Percentiles rank a stretch among this genome's conserved stretches.
phyloP scores from a whole-genome alignment of 1,140 invertebrate species.

The Calliphora vicina region DNA sequence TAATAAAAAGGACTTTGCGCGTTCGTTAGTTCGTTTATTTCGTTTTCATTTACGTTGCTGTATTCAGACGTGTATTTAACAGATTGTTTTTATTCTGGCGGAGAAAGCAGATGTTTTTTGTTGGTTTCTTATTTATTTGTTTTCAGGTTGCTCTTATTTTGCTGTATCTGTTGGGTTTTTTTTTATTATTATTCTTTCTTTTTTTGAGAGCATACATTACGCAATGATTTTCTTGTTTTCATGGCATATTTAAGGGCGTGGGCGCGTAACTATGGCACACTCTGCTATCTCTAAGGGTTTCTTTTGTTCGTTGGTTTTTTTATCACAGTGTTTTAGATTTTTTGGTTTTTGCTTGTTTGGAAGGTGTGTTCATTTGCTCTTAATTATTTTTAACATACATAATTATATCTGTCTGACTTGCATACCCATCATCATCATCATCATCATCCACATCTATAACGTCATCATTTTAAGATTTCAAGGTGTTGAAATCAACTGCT shows the following conservation, averaged over 20 bases:
- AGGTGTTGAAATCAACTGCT: slow-evolving; percentile 7
- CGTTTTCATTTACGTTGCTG: neutral
- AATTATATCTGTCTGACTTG: neutral
- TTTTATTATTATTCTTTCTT: neutral
- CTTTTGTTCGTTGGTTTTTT: neutral
- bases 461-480: neutral
- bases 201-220: neutral
- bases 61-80: neutral
- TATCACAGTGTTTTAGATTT: neutral
- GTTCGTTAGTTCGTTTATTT: neutral
- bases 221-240: slow-evolving; percentile 8
- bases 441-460: neutral
- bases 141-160: neutral
- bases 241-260: slow-evolving; percentile 2
- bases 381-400: neutral
- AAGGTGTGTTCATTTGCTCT: neutral
- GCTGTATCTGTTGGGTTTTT: neutral
- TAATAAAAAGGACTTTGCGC: neutral
- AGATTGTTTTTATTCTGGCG: neutral
- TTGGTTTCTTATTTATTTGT: neutral
- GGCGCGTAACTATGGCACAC: neutral
- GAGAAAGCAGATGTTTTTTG: neutral
- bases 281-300: neutral
- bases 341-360: no score
- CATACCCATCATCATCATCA: neutral